phyloP scores from a whole-genome alignment of 35 echinoderm and acorn worm species.

The Eucidaris tribuloides region DNA sequence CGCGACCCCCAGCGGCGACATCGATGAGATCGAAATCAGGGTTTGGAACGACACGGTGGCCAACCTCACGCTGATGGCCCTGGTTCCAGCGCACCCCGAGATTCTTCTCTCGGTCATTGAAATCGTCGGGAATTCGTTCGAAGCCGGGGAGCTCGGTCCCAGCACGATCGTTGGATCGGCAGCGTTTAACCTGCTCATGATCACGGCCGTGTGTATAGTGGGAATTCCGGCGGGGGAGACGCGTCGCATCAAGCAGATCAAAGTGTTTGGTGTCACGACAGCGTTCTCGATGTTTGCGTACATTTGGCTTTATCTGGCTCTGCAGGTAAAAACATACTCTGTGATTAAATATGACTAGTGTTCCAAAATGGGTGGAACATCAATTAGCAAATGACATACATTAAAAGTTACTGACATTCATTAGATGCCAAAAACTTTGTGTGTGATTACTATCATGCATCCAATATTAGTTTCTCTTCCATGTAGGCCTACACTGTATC shows the following conservation, averaged over 20 bases:
- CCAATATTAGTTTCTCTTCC: too few species aligned
- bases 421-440: too few species aligned
- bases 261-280: slow-evolving; percentile 86
- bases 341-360: too few species aligned
- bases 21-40: slow-evolving; percentile 89
- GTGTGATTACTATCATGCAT: too few species aligned
- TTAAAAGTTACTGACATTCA: too few species aligned
- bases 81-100: slow-evolving; percentile 86
- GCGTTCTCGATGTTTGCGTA: slow-evolving; percentile 90
- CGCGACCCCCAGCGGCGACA: slow-evolving; percentile 54
- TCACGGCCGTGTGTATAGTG: slow-evolving; percentile 74
- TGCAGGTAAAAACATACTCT: too few species aligned
- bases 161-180: slow-evolving; percentile 88
- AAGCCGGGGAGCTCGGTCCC: slow-evolving; percentile 80
- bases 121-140: slow-evolving; percentile 72
- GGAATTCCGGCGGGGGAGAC: slow-evolving; percentile 64
- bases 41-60: slow-evolving; percentile 98
- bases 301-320: slow-evolving; percentile 86
- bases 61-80: slow-evolving; percentile 94
- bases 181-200: slow-evolving; percentile 88
- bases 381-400: too few species aligned
- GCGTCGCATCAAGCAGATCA: slow-evolving; percentile 67
- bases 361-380: too few species aligned
- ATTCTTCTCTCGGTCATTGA: slow-evolving; percentile 91
- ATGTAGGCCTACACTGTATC: too few species aligned